Evolutionary conservation across 2,888 invertebrate species (phyloP).

Genomic region (Nineta flava): DNA sequence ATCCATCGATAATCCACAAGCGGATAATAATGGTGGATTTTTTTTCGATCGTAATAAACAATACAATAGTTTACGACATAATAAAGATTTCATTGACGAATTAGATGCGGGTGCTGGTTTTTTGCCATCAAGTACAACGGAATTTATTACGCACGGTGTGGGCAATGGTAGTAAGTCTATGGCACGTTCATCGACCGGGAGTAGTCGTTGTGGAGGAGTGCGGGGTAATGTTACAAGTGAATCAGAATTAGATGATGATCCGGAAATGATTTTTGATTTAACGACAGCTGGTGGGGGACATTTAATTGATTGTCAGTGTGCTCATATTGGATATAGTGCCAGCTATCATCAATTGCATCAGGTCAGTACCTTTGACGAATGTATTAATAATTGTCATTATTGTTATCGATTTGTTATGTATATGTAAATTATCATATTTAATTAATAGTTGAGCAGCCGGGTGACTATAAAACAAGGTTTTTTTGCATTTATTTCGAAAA

Average conservation of each 20-base stretch:
- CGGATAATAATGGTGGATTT: not conserved
- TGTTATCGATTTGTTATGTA: no score
- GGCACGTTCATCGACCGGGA: not conserved
- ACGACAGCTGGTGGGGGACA: constrained; percentile 4
- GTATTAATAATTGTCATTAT: not conserved
- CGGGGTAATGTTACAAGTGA: constrained; percentile 7
- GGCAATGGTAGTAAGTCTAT: constrained; percentile 4
- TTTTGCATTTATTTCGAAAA: no score
- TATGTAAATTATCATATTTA: no score
- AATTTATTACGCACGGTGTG: not conserved
- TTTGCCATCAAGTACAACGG: not conserved
- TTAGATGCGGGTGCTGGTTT: not conserved
- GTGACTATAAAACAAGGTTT: no score
- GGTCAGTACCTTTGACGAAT: not conserved
- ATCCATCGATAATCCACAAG: not conserved
- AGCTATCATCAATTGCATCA: constrained; percentile 5
- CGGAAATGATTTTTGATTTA: constrained; percentile 6
- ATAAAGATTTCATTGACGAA: not conserved
- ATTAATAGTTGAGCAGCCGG: no score
- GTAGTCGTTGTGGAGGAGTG: not conserved
- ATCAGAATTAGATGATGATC: constrained; percentile 6
- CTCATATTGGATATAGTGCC: constrained; percentile 1
- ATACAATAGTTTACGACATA: not conserved
- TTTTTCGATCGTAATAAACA: not conserved
- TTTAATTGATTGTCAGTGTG: constrained; percentile 7